These are phyloP conservation scores for Callyntrura sp. DNA, from an alignment of 2,888 invertebrate species.

Conservation along the genomic window DNA sequence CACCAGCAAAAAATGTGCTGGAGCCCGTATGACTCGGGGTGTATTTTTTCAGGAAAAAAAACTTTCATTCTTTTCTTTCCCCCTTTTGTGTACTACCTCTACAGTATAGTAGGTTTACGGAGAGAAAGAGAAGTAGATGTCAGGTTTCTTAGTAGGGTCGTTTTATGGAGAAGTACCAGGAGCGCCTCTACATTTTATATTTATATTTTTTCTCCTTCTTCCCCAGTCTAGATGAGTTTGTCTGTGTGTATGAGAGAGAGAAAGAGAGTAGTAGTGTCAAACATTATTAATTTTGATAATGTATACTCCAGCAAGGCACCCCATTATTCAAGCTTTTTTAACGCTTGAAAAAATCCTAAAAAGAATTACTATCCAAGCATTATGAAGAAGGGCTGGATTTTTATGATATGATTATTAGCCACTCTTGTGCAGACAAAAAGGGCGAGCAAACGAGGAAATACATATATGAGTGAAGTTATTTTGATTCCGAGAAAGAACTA, in stretches of 20 bases:
- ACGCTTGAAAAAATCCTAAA: slow-evolving; percentile 31
- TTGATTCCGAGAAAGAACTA: too few relatives aligned
- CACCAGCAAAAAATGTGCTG: background rate
- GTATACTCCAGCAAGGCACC: slow-evolving; percentile 23
- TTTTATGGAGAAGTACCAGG: background rate
- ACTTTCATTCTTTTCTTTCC: background rate
- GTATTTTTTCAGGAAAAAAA: slow-evolving; percentile 4
- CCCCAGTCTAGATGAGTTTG: background rate
- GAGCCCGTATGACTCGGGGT: background rate
- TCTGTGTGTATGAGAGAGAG: too few relatives aligned
- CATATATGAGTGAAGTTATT: too few relatives aligned
- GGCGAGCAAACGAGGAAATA: background rate
- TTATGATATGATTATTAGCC: slow-evolving; percentile 54
- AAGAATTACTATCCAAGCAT: background rate
- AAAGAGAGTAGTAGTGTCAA: slow-evolving; percentile 54
- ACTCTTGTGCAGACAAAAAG: background rate
- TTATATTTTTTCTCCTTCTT: background rate
- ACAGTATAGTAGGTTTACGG: background rate
- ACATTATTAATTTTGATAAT: slow-evolving; percentile 67
- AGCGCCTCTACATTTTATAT: background rate
- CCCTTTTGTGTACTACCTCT: background rate
- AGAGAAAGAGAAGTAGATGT: background rate
- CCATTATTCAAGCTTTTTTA: slow-evolving; percentile 35
- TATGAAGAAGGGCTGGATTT: slow-evolving; percentile 12
- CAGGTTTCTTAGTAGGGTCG: background rate